These are phyloP conservation scores for Penelope pileata DNA, from an alignment of 2,113 vertebrate species.

Conservation along the genomic window DNA sequence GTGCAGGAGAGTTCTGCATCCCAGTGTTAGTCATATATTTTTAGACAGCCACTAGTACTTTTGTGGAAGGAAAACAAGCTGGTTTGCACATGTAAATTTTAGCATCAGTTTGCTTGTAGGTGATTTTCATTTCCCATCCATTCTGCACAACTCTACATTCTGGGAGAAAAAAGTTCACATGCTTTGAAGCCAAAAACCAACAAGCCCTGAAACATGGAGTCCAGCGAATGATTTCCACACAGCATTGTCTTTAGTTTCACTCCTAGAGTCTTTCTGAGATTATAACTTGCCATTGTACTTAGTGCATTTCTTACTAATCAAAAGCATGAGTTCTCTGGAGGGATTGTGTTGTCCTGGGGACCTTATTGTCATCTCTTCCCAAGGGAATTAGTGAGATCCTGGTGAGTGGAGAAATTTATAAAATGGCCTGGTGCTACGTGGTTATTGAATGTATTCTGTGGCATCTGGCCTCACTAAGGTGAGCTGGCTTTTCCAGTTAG, in stretches of 20 bases:
- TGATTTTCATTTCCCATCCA: background rate
- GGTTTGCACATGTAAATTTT: background rate
- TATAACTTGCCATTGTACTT: background rate
- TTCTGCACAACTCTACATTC: background rate
- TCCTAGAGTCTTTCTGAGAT: background rate
- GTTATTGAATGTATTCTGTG: background rate
- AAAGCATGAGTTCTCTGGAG: background rate
- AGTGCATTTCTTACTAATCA: background rate
- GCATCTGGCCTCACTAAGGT: background rate
- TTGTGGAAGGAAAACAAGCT: background rate
- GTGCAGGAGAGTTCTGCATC: background rate
- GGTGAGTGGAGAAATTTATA: background rate
- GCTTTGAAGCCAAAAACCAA: background rate
- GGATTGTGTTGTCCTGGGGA: background rate
- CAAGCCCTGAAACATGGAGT: background rate
- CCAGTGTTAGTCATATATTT: background rate
- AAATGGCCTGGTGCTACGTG: background rate
- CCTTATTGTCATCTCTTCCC: background rate
- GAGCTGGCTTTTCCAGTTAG: background rate
- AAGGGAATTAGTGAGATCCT: background rate
- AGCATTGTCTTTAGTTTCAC: background rate
- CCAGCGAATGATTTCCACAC: background rate
- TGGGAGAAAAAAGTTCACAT: background rate
- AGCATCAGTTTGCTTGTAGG: background rate
- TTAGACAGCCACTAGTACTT: background rate